Base-by-base conservation (phyloP, 2,797 vertebrate genomes). In the Brotula barbata region DNA sequence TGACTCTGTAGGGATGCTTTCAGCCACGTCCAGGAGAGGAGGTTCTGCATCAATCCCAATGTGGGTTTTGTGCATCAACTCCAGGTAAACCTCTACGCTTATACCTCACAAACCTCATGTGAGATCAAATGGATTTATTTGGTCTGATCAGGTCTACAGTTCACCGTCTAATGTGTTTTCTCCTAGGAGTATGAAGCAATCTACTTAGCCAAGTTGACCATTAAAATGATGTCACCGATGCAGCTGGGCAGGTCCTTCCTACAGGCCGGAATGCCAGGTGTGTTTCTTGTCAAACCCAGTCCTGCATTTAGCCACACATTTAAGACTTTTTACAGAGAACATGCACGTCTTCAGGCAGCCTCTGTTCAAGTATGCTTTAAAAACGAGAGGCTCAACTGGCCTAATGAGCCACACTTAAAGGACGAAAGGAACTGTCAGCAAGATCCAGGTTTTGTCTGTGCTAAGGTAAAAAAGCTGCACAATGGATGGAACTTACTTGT, bases 21-120 rank as follows among this genome's bases (percentile, higher is more conserved):
- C 92, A 95, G 94, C 78, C 96, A 99, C 20, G 96, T 99, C 70
- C 97, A 99, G 89, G 96, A 98, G 89, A 94, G 95, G 80, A 93
- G 97, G 87, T 99, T 99, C 91, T 99, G 97, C 92, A 99, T 99
- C 87, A 99, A 99, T 89, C 97, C 97, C 66, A 99, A 99, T 73
- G 93, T 95, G 87, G 97, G 97, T 84, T 99, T 99, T 85, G 97
- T 98, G 71, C 96, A 98, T 91, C 97, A 99, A 89, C 90, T 99
- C 85, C 96, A 99, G 93, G 97, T 96, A 85, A 87, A 31, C 46
- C 25, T 14, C 34, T 1, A 9, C 11, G 15, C 7, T n/a, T n/a
- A 11, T 5, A 4, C 2, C n/a, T 37, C 41, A 11, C 6, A 5
- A 36, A 12, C 20, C 1, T 9, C 7, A 43, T 11, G 2, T 6